A percentile compares a stretch with the other conserved stretches of the same genome.
Evolutionary conservation across 2,797 vertebrate species (phyloP).

Genomic region (Rhynchotus rufescens): DNA sequence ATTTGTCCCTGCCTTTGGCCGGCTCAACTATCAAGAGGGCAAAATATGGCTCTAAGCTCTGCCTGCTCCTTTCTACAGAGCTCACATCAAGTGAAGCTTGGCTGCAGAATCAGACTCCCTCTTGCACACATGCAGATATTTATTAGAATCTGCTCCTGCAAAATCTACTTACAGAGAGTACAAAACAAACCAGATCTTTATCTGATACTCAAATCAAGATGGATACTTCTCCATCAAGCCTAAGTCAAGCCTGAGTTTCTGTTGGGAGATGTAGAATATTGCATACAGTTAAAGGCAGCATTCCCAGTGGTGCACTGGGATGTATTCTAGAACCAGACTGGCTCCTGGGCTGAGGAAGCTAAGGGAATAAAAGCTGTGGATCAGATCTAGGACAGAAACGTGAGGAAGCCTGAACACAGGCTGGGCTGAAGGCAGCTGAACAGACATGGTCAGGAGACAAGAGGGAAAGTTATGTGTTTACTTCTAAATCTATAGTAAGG

Average conservation of each 20-base stretch:
- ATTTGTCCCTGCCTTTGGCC: background rate
- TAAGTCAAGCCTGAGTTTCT: background rate
- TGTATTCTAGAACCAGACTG: background rate
- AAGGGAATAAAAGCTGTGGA: background rate
- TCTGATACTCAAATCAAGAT: background rate
- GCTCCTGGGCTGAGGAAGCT: background rate
- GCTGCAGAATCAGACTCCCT: background rate
- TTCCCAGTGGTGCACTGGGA: background rate
- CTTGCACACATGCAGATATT: background rate
- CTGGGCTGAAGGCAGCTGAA: background rate
- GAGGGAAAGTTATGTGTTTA: background rate
- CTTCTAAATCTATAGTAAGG: background rate
- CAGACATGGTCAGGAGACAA: background rate
- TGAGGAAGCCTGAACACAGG: background rate
- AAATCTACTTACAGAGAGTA: background rate
- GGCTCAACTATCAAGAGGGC: background rate
- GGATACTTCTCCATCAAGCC: fast-evolving
- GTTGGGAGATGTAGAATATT: background rate
- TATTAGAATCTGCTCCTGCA: background rate
- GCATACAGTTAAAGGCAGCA: background rate
- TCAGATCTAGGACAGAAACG: background rate
- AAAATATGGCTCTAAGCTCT: background rate
- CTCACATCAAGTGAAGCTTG: background rate
- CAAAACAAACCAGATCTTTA: background rate
- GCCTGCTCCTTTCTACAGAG: background rate